phyloP scores from a whole-genome alignment of 2,888 invertebrate species.

The Clepsis dumicolana region DNA sequence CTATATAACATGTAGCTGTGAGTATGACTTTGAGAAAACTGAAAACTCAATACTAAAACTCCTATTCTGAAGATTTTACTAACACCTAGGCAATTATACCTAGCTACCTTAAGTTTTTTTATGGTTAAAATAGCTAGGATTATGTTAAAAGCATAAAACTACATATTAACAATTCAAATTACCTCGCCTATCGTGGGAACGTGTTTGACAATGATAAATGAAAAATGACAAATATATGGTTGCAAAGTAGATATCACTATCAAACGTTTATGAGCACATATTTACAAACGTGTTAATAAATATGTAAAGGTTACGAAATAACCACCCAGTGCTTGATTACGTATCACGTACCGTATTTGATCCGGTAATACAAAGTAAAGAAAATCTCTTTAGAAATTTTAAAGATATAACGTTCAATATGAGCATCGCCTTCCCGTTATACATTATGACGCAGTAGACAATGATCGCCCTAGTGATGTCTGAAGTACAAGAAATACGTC shows the following conservation, averaged over 20 bases:
- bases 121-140: not conserved
- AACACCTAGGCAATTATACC: not conserved
- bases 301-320: constrained; percentile 38
- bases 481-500: not conserved
- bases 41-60: too few relatives aligned
- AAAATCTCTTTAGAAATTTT: constrained; percentile 12
- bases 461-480: not conserved
- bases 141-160: not conserved
- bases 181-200: constrained; percentile 60
- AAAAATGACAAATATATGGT: constrained; percentile 58
- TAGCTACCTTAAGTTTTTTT: not conserved
- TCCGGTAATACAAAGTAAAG: constrained; percentile 19
- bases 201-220: constrained; percentile 63
- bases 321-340: constrained; percentile 21
- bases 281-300: constrained; percentile 41
- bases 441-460: not conserved
- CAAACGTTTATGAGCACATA: constrained; percentile 47
- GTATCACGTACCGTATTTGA: constrained; percentile 33
- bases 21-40: too few relatives aligned
- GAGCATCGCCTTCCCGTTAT: not conserved
- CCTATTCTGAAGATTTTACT: not conserved
- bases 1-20: too few relatives aligned
- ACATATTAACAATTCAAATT: constrained; percentile 58
- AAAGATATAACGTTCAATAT: constrained; percentile 1
- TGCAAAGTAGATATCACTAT: constrained; percentile 50